Evolutionary conservation across 2,888 invertebrate genomes (phyloP).

Genomic region (Coleophora flavipennella): DNA sequence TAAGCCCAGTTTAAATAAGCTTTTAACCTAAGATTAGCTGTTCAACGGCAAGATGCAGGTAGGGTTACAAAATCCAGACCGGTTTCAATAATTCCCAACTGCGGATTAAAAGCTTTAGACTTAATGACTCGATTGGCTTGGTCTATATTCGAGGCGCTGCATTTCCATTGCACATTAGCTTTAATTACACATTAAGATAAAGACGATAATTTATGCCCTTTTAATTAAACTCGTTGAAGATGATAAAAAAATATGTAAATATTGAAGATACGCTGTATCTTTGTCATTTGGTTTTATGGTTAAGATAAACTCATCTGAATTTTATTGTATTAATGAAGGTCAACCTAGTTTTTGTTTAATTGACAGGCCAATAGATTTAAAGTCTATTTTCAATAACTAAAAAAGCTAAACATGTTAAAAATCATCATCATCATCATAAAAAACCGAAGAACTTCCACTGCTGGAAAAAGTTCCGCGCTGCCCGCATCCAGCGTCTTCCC

Average conservation of each 20-base stretch:
- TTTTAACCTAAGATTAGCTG: constrained; percentile 34
- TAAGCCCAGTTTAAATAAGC: constrained; percentile 35
- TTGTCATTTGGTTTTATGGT: too few species aligned
- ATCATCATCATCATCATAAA: too few species aligned
- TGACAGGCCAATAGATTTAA: too few species aligned
- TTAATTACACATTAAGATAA: constrained; percentile 15
- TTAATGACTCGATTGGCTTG: constrained; percentile 45
- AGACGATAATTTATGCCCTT: neutral
- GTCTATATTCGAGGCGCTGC: constrained; percentile 23
- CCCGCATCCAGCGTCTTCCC: too few species aligned
- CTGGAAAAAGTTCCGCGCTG: too few species aligned
- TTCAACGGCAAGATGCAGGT: constrained; percentile 24
- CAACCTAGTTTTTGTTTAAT: too few species aligned
- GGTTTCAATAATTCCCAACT: constrained; percentile 42
- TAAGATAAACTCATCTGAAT: neutral
- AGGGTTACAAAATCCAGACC: constrained; percentile 36
- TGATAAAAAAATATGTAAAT: neutral
- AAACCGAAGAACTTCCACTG: too few species aligned
- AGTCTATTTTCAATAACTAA: too few species aligned
- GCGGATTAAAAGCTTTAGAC: constrained; percentile 39
- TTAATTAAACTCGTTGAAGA: neutral
- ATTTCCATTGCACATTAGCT: constrained; percentile 23
- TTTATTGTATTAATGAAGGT: neutral
- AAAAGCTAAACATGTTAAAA: too few species aligned
- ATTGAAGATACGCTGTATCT: neutral